Evolutionary conservation across 1,140 invertebrate genomes (phyloP).

Genomic region (Drosophila setifemur): DNA sequence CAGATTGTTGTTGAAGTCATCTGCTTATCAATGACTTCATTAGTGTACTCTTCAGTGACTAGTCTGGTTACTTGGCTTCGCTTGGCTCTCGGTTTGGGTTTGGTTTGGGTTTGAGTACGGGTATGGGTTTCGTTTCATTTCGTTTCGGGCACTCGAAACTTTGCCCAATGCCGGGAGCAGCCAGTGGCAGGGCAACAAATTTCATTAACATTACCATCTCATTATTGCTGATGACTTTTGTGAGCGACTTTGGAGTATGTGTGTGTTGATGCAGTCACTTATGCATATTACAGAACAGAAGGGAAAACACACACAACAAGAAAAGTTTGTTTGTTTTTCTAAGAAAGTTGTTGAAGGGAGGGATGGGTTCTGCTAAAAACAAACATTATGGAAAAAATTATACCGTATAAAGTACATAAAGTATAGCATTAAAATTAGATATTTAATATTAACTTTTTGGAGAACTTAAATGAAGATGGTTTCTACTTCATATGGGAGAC

Average conservation of each 20-base stretch:
- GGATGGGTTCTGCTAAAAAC: too few relatives aligned
- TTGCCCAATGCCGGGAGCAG: constrained; percentile 18
- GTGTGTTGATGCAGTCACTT: constrained; percentile 4
- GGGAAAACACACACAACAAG: background rate
- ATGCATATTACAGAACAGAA: constrained; percentile 4
- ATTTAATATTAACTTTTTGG: too few relatives aligned
- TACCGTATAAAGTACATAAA: too few relatives aligned
- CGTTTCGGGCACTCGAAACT: constrained; percentile 33
- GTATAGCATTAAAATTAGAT: too few relatives aligned
- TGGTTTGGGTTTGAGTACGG: background rate
- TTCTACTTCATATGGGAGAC: too few relatives aligned
- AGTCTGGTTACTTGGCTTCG: constrained; percentile 10
- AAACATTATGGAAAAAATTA: too few relatives aligned
- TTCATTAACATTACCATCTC: constrained; percentile 78
- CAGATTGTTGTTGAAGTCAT: constrained; percentile 29
- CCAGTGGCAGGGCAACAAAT: constrained; percentile 55
- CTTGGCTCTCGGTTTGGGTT: background rate
- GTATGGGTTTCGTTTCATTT: background rate
- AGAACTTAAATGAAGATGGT: too few relatives aligned
- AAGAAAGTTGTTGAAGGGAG: too few relatives aligned
- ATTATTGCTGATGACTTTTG: constrained; percentile 71
- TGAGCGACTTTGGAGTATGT: constrained; percentile 1
- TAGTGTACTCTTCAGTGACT: constrained; percentile 56
- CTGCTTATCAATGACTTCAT: constrained; percentile 78
- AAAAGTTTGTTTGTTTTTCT: too few relatives aligned